phyloP scores from a whole-genome alignment of 2,888 invertebrate species.

The Lithophane socia region DNA sequence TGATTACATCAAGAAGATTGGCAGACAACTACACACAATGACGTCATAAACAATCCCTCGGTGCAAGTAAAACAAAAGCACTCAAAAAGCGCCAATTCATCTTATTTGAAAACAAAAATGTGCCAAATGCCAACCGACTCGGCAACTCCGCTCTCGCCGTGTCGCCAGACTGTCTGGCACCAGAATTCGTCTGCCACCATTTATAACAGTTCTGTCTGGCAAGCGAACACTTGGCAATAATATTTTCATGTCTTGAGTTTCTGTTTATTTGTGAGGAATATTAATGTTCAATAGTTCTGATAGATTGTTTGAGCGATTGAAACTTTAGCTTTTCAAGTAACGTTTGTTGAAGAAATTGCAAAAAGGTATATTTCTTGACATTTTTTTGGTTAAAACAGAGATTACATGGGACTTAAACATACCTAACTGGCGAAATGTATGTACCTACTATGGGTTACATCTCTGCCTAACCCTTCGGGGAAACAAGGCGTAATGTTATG shows the following conservation, averaged over 20 bases:
- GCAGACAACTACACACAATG: neutral
- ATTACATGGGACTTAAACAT: too few species aligned
- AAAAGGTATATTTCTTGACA: neutral
- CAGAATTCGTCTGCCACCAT: conserved; percentile 65
- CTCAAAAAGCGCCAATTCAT: conserved; percentile 37
- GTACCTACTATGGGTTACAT: too few species aligned
- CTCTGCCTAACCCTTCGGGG: too few species aligned
- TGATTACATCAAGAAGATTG: too few species aligned
- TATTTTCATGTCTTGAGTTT: conserved; percentile 42
- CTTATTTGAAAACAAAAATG: conserved; percentile 50
- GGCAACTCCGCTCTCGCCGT: conserved; percentile 27
- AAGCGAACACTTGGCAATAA: conserved; percentile 47
- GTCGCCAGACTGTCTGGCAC: conserved; percentile 82
- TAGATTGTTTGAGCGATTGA: neutral
- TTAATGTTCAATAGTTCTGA: conserved; percentile 9
- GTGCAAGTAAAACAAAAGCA: neutral
- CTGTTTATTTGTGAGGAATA: conserved; percentile 18
- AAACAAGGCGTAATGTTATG: too few species aligned
- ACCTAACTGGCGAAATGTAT: too few species aligned
- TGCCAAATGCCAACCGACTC: conserved; percentile 41
- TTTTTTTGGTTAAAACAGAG: too few species aligned
- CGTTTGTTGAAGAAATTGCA: neutral
- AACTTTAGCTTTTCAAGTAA: neutral
- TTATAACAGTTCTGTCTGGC: conserved; percentile 53
- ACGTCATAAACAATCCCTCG: conserved; percentile 5